Evolutionary conservation across 2,113 vertebrate species (phyloP).

Genomic region (Dinomys branickii): DNA sequence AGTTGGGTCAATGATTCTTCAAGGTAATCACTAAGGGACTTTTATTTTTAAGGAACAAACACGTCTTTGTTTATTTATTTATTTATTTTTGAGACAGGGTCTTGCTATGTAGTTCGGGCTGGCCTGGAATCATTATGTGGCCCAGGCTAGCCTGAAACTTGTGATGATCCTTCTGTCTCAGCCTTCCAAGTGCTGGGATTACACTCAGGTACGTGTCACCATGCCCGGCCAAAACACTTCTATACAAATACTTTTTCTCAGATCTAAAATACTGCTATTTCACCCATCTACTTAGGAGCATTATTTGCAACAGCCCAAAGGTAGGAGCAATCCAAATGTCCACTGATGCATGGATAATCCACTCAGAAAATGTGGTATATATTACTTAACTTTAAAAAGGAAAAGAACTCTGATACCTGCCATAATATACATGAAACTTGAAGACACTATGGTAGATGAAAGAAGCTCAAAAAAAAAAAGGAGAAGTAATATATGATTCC

Average conservation of each 20-base stretch:
- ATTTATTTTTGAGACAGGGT: neutral
- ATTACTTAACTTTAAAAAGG: neutral
- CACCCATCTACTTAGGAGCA: neutral
- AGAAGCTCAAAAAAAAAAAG: neutral
- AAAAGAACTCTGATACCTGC: neutral
- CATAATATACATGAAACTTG: neutral
- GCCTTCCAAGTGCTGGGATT: neutral
- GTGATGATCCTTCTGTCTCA: neutral
- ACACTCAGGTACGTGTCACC: neutral
- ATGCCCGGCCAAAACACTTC: neutral
- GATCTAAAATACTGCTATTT: conserved; percentile 35
- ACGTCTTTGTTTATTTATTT: neutral
- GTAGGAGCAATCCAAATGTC: neutral
- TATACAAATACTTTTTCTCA: neutral
- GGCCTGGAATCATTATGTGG: neutral
- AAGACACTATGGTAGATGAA: neutral
- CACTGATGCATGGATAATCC: neutral
- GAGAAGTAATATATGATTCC: neutral
- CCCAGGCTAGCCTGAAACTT: neutral
- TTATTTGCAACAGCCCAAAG: neutral
- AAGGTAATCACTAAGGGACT: too few relatives aligned
- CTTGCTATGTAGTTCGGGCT: neutral
- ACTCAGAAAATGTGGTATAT: neutral
- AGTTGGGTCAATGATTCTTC: too few relatives aligned
- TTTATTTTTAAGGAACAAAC: conserved; percentile 55